Evolutionary conservation across 2,113 vertebrate species (phyloP), one percentile per base, ranked within the genome.

Genomic region (Lonchura striata): DNA sequence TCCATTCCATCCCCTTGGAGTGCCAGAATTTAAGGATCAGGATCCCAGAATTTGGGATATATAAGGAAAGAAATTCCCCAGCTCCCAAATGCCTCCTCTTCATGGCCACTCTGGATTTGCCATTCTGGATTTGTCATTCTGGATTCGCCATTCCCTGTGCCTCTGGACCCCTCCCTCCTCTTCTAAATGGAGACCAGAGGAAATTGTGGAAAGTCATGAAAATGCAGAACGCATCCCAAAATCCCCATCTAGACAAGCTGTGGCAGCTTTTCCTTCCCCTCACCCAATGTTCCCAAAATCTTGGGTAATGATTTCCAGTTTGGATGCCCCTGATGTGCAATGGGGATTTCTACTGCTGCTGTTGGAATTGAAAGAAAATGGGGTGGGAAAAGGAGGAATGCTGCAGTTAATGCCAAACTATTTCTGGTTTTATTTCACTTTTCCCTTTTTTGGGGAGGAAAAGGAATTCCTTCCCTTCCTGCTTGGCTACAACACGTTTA

Each of bases 121-220:
- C 39, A 42, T 20, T 74, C 50, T 7, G 3, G 37, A 11, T 61
- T 24, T 3, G 10, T 22, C 35, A 35, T 28, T 76, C 66, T 4
- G 18, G 64, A 65, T 81, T 90, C 4, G 3, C 47, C 22, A 5
- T 85, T 91, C 57, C 39, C 47, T 20, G 27, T 82, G 93, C 94
- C 84, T 94, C 92, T 88, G 27, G 74, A 84, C 35, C 15, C 8
- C 65, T 63, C 89, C 90, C 53, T 86, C 75, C 78, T 87, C 77
- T 52, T n/a, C 76, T 86, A 97, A 97, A 98, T 90, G 52, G 95
- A 84, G 95, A 97, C 97, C 97, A 97, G 95, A 97, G 96, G 91
- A 96, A 98, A 98, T 97, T 59, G 96, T 98, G 97, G 98, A 97
- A 98, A 98, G 97, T 94, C 61, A 91, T 97, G 97, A 97, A 98